phyloP scores from a whole-genome alignment of 37 sponge, comb jelly and placozoan genomes.

The Beroe forskalii region DNA sequence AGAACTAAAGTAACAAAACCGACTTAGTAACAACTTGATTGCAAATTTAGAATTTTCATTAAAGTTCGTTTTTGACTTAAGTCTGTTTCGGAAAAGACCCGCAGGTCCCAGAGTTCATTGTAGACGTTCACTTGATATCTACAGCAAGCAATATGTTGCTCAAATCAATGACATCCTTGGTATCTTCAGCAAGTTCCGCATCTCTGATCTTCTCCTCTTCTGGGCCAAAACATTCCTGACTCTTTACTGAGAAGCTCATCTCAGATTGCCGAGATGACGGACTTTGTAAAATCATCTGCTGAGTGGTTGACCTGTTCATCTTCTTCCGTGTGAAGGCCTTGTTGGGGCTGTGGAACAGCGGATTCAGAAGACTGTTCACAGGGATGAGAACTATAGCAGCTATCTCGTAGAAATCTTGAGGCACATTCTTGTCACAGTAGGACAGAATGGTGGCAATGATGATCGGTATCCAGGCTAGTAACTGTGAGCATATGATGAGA shows the following conservation, averaged over 20 bases:
- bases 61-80: too few species aligned
- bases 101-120: too few species aligned
- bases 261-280: too few species aligned
- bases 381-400: constrained; percentile 38
- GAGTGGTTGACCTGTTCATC: not conserved
- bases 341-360: constrained; percentile 29
- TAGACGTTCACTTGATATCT: not conserved
- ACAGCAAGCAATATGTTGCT: not conserved
- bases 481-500: constrained; percentile 16
- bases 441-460: constrained; percentile 49
- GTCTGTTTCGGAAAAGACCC: too few species aligned
- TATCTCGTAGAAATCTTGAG: not conserved
- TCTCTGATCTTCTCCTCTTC: not conserved
- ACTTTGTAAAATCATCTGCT: not conserved
- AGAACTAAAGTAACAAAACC: too few species aligned
- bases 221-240: too few species aligned
- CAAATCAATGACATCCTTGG: not conserved
- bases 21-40: too few species aligned
- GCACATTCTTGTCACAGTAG: not conserved
- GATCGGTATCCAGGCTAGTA: constrained; percentile 56
- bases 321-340: not conserved
- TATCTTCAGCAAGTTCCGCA: not conserved
- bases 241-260: too few species aligned
- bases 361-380: constrained; percentile 19
- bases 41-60: too few species aligned